Base-by-base conservation (phyloP, 2,797 vertebrate species). In the Microchirus variegatus region DNA sequence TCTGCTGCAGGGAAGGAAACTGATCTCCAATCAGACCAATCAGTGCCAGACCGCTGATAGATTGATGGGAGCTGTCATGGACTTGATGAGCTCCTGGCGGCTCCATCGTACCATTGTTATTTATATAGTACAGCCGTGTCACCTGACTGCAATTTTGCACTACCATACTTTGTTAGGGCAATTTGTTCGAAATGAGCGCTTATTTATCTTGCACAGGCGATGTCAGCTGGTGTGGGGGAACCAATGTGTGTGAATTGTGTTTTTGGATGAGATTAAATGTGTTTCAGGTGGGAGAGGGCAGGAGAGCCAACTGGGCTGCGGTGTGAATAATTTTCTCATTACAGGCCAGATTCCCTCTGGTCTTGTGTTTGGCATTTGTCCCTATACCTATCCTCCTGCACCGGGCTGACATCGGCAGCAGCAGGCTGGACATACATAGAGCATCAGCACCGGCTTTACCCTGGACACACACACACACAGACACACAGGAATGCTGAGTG, bases 131-230 rank as follows among this genome's bases (percentile, higher is more conserved):
- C 10, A 9, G 58, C 54, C 47, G 4, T 75, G 65, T 91, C 88
- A 87, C 90, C 86, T 90, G 89, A 92, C 78, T 89, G 88, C 87
- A 91, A 89, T 92, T 90, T 90, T 71, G 80, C 70, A 57, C 76
- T 59, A 75, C 75, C 69, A 58, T 73, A 76, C 78, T 90, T 85
- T 84, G 84, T 85, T 67, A 61, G 77, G 72, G 86, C 80, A 91
- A 91, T 92, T 90, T 91, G 85, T 83, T 78, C 41, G 61, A 58
- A 22, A 47, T 44, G 66, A 73, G 67, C 58, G 85, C 80, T 90
- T 90, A 89, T 92, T 91, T 88, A 73, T 90, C 75, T 84, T 87
- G 56, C 59, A n/a, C 45, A 10, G 79, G 68, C 76, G 60, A 60
- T 63, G 75, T 81, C 74, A 79, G 77, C 78, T 77, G 67, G 61